Base-by-base conservation (phyloP, 2,888 invertebrate species). In the Spialia ferax region DNA sequence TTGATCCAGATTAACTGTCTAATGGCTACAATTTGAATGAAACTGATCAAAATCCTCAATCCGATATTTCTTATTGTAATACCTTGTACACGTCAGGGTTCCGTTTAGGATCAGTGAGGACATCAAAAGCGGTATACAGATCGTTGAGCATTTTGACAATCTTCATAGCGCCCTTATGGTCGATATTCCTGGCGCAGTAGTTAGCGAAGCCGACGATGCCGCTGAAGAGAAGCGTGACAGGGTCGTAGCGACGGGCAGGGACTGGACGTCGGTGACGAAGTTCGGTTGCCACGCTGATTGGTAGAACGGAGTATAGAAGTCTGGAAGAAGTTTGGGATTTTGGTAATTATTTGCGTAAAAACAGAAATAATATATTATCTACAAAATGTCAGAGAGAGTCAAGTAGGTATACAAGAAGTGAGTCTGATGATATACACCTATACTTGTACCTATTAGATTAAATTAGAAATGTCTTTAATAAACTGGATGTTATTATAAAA, bases 71-170 rank as follows among this genome's bases (percentile, higher is more conserved):
- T n/a, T 32, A 32, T 32, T 32, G 1, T 35, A 10, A 4, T 87
- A 98, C 99, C 97, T 99, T 99, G 84, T 98, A 99, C 62, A 99
- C 98, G 85, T 99, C 97, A 42, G 98, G 97, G 90, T 99, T 98
- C 77, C 96, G 96, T 83, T 97, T 97, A 5, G 98, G 97, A 88
- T 99, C 98, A 10, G 99, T 98, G 50, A 99, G 95, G 48, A 97
- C 98, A 89, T 99, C 99, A 81, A 99, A 99, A 3, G 98, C 97
- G 0, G 98, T 99, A 86, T 99, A 99, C 73, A 99, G 95, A 82
- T 97, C 96, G 87, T 99, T 99, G 59, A 99, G 95, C 95, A 99
- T 97, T 87, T 97, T 96, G 8, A 99, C 99, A 73, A 99, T 99
- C 94, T 98, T 98, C 98, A 99, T 99, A 54, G 98, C 99, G 0